Evolutionary conservation across 2,113 vertebrate species (phyloP), one percentile per base, ranked within the genome.

Genomic region (Corydoras maculifer): DNA sequence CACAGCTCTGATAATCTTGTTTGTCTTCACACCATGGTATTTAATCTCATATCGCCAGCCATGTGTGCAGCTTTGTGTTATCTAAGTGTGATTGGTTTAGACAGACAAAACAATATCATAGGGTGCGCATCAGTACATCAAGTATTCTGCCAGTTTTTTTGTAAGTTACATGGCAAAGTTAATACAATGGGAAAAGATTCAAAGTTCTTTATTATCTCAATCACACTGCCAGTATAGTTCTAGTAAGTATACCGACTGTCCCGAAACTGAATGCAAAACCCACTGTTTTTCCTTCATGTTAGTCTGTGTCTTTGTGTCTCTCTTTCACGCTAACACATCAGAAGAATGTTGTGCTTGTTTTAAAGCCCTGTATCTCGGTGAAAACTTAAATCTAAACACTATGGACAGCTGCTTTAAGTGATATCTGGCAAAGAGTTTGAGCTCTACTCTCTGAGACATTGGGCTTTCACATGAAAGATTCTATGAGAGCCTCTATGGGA

Each of bases 351-450:
- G 54, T 60, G 60, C 65, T 70, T n/a, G 63, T 61, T 65, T 67
- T 64, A 63, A 66, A 59, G 32, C 29, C 55, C 62, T 9, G 35
- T 25, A 35, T 35, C 63, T 60, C 55, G 62, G 55, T 9, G 29
- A 62, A 58, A 54, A 58, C 70, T 67, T 25, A 59, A 58, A 62
- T 54, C 32, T 76, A 76, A 75, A 76, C 74, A 58, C 70, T 63
- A 64, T 60, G 63, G 77, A 76, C 74, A 76, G 73, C 67, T 62
- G 51, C 65, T 77, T 77, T 73, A 77, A 77, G 70, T 75, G 75
- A 80, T 75, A 73, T 68, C 53, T 50, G 30, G 14, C 10, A 67
- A 48, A 73, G 70, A 68, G 68, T 68, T 54, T 59, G 60, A 65
- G 63, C 68, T 74, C 48, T 43, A 43, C 54, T 64, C 54, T 73